Percentiles rank a stretch among this genome's conserved stretches.
phyloP scores from a whole-genome alignment of 2,888 invertebrate genomes.

The Tachina grossa region DNA sequence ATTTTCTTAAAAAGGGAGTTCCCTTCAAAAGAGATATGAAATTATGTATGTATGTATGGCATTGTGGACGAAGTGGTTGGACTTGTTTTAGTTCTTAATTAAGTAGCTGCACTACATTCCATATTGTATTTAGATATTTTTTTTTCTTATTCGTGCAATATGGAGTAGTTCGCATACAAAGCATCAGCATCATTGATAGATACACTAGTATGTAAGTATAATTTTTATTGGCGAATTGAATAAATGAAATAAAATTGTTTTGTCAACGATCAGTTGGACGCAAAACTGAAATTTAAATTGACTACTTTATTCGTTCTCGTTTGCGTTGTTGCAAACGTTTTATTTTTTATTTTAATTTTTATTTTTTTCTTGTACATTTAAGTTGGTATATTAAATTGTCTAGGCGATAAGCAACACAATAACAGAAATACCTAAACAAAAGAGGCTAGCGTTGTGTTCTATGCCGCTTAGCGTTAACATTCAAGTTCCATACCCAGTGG shows the following conservation, averaged over 20 bases:
- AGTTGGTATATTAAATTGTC: neutral
- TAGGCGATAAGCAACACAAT: neutral
- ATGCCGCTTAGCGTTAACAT: no score
- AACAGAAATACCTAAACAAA: neutral
- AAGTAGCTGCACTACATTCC: slow-evolving; percentile 54
- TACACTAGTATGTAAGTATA: neutral
- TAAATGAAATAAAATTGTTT: slow-evolving; percentile 58
- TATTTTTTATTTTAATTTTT: no score
- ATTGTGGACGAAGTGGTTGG: slow-evolving; percentile 9
- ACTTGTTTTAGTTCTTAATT: slow-evolving; percentile 57
- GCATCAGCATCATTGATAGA: slow-evolving; percentile 32
- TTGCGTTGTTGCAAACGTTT: neutral
- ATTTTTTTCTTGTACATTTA: neutral
- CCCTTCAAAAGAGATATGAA: slow-evolving; percentile 26
- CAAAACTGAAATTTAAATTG: slow-evolving; percentile 36
- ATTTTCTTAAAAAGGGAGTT: slow-evolving; percentile 29
- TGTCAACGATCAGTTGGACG: slow-evolving; percentile 60
- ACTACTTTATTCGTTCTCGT: slow-evolving; percentile 19
- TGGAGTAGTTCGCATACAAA: neutral
- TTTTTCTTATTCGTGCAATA: neutral
- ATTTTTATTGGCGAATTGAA: slow-evolving; percentile 46
- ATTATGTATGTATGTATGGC: neutral
- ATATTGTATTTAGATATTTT: slow-evolving; percentile 18
- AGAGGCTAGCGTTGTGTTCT: no score
- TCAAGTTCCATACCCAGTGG: no score